Base-by-base conservation (phyloP, 2,888 invertebrate species). In the Pandemis heparana region DNA sequence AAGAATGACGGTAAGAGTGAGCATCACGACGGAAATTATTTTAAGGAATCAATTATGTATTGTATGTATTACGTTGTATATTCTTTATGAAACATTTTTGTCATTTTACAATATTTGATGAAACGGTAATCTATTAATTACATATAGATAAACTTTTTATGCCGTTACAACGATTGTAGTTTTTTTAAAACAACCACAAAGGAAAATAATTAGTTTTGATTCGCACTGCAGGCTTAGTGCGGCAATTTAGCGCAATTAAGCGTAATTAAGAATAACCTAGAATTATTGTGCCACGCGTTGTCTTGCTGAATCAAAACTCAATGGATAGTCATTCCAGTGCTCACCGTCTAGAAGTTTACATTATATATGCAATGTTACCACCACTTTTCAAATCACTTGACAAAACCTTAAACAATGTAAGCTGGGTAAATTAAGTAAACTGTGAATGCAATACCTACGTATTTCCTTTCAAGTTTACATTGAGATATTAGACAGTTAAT, bases 281-380 rank as follows among this genome's bases (percentile, higher is more conserved):
- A 77, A 68, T 77, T 70, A 73, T 76, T 77, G 79, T 82, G 80
- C 79, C 82, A 82, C 80, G 59, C 64, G 71, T 56, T 75, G 59
- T 71, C 74, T 76, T 69, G 62, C 71, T 75, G 53, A 51, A 70
- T 70, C 75, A 39, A 51, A 63, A 68, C 59, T 68, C 43, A 46
- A 76, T 68, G 43, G 18, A 78, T 16, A 81, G 75, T 79, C 84
- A 84, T 84, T 83, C 84, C 84, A 83, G 77, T 77, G 77, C 77
- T 70, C 77, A 48, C 8, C 48, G 23, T 51, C 48, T 43, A 39
- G 48, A 14, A 59, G 32, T 51, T 10, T 8, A 60, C 38, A 60
- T 51, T 51, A 41, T 51, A 41, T 23, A 60, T 48, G 18, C 41
- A 32, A 61, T 65, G 74, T 78, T 77, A 75, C 74, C 65, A 69